Conservation (phyloP, 2,113 vertebrate genomes). For the Ophiodon elongatus region DNA sequence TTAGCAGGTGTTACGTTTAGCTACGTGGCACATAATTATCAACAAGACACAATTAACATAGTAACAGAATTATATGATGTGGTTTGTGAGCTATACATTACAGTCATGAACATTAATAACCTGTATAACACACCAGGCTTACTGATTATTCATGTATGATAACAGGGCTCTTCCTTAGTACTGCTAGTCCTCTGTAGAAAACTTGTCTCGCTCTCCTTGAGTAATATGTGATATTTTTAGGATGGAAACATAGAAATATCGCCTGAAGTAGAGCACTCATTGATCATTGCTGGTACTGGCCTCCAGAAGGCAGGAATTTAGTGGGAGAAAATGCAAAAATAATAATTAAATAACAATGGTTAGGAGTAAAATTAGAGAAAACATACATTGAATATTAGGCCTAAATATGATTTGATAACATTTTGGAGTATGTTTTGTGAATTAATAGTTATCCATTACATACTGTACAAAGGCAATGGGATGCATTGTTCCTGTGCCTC, state of each 20-base stretch:
- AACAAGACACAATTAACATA: background rate
- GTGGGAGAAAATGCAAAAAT: background rate
- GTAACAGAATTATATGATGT: background rate
- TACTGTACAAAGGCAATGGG: conserved; percentile 5
- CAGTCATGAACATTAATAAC: conserved; percentile 3
- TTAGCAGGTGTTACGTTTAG: background rate
- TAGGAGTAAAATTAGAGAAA: background rate
- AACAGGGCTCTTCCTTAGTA: conserved; percentile 2
- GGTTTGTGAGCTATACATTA: conserved; percentile 13
- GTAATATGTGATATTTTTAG: conserved; percentile 32
- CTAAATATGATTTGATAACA: background rate
- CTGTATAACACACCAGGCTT: background rate
- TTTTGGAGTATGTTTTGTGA: background rate
- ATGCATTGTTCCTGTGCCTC: conserved; percentile 5
- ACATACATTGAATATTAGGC: background rate
- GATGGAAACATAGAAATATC: conserved; percentile 11
- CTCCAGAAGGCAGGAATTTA: conserved; percentile 2
- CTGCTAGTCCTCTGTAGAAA: background rate
- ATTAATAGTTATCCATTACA: conserved; percentile 1
- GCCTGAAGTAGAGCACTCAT: conserved; percentile 5
- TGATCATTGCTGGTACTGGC: conserved; percentile 20
- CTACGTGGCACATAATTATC: background rate
- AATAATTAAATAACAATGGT: background rate
- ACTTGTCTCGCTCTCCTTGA: conserved; percentile 16
- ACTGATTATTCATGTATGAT: background rate